Base-by-base conservation (phyloP, 2,888 invertebrate genomes). In the Chironomus tentans region DNA sequence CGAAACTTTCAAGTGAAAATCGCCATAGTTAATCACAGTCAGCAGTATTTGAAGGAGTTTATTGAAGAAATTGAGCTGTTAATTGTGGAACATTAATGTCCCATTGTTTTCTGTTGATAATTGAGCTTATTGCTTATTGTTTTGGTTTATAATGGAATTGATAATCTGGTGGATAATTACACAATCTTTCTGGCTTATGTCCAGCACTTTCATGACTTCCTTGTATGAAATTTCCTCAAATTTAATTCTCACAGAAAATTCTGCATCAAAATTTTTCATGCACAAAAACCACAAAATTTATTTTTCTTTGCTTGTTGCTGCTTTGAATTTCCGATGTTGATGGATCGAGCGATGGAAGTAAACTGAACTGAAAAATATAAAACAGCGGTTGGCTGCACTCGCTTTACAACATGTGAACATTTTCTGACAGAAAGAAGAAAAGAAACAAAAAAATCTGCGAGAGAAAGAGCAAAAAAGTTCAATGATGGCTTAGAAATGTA, bases 101-200 rank as follows among this genome's bases (percentile, higher is more conserved):
- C 38, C 38, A 38, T 38, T 38, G 38, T 38, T 38, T 38, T 38
- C 2, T 1, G 7, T 1, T 38, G 38, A 38, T 38, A 62, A 62
- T 21, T 62, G 13, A 21, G 22, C 22, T 62, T 21, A 21, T 28
- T 68, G 46, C 5, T 10, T 15, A 69, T 22, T 18, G 38, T 69
- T 38, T 7, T 13, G n/a, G 7, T 3, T 18, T 0, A 12, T 38
- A 18, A 46, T 18, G 4, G 6, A 47, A 69, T 47, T 18, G 10
- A 46, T 69, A 70, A 47, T 15, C 15, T 18, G 56, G 2, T 15
- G 15, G 15, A 47, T 47, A 70, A 48, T 74, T 74, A 74, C 74
- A 74, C 65, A 74, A 74, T 74, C 74, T 68, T 74, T 74, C n/a
- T 74, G 74, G 15, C 47, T 74, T 15, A 74, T 68, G 22, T 74